A percentile compares a stretch with the other conserved stretches of the same genome.
These are phyloP conservation scores for Eurosta solidaginis DNA, from an alignment of 1,140 invertebrate species.

Conservation along the genomic window DNA sequence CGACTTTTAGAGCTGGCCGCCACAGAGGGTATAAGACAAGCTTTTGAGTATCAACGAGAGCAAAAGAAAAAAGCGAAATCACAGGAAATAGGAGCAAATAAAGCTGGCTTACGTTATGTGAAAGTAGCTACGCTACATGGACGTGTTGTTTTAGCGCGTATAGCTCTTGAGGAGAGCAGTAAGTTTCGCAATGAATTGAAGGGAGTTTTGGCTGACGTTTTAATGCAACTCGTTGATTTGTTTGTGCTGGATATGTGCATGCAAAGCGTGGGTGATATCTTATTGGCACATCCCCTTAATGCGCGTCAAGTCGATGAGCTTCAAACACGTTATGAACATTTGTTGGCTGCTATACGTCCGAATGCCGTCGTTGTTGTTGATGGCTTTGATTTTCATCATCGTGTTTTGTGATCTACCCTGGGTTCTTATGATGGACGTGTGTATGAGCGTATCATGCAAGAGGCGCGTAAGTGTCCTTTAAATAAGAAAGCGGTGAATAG, in stretches of 20 bases:
- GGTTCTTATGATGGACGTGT: slow-evolving; percentile 90
- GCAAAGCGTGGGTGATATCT: slow-evolving; percentile 73
- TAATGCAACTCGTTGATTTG: slow-evolving; percentile 74
- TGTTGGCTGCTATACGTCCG: slow-evolving; percentile 73
- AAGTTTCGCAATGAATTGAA: slow-evolving; percentile 60
- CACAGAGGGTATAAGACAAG: slow-evolving; percentile 69
- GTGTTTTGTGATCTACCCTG: slow-evolving; percentile 78
- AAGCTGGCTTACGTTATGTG: slow-evolving; percentile 76
- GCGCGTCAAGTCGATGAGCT: slow-evolving; percentile 67
- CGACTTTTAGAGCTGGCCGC: slow-evolving; percentile 58
- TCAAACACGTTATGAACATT: slow-evolving; percentile 70
- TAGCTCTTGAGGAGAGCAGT: slow-evolving; percentile 65
- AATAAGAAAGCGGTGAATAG: slow-evolving; percentile 79
- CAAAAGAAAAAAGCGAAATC: slow-evolving; percentile 66
- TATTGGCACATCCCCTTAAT: slow-evolving; percentile 69
- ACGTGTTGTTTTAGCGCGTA: slow-evolving; percentile 72
- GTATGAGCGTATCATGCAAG: slow-evolving; percentile 84
- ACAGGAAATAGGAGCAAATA: slow-evolving; percentile 80
- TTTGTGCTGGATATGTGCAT: slow-evolving; percentile 78
- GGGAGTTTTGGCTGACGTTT: slow-evolving; percentile 63
- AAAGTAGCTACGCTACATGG: slow-evolving; percentile 76
- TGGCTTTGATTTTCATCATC: slow-evolving; percentile 86
- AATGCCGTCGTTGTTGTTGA: slow-evolving; percentile 90
- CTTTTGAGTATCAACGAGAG: slow-evolving; percentile 58
- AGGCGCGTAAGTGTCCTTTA: slow-evolving; percentile 82